Evolutionary conservation across 2,888 invertebrate genomes (phyloP).

Genomic region (Aphidoletes aphidimyza): DNA sequence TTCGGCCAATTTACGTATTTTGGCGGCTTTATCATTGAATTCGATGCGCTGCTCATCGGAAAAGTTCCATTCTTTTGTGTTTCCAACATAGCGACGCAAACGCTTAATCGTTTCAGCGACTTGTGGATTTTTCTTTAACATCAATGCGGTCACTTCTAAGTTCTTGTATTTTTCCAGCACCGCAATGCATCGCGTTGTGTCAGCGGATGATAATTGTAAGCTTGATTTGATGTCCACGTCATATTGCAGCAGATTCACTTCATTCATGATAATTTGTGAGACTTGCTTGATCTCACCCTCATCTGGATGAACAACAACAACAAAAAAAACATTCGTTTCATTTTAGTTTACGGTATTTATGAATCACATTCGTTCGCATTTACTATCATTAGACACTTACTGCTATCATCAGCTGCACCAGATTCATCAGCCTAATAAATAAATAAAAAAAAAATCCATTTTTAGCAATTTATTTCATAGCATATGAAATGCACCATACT

Average conservation of each 20-base stretch:
- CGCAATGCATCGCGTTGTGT: constrained; percentile 77
- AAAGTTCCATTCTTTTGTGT: constrained; percentile 78
- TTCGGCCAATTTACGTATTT: constrained; percentile 77
- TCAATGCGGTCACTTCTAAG: constrained; percentile 71
- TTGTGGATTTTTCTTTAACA: constrained; percentile 84
- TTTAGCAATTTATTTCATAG: background rate
- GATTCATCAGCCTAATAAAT: background rate
- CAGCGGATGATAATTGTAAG: constrained; percentile 75
- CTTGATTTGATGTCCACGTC: constrained; percentile 76
- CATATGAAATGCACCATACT: background rate
- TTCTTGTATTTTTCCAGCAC: constrained; percentile 73
- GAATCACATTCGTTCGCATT: too few relatives aligned
- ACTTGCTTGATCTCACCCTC: constrained; percentile 9
- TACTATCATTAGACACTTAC: background rate
- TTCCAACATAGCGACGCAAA: constrained; percentile 82
- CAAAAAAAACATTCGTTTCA: background rate
- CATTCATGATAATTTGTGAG: constrained; percentile 6
- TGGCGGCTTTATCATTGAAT: constrained; percentile 76
- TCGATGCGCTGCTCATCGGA: constrained; percentile 70
- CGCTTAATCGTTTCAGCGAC: constrained; percentile 82
- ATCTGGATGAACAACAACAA: background rate
- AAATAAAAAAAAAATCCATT: background rate
- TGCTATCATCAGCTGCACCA: background rate
- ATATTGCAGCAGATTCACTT: constrained; percentile 70
- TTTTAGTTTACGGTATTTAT: too few relatives aligned